Conservation (phyloP, 2,797 vertebrate species). For the Trachops cirrhosus region DNA sequence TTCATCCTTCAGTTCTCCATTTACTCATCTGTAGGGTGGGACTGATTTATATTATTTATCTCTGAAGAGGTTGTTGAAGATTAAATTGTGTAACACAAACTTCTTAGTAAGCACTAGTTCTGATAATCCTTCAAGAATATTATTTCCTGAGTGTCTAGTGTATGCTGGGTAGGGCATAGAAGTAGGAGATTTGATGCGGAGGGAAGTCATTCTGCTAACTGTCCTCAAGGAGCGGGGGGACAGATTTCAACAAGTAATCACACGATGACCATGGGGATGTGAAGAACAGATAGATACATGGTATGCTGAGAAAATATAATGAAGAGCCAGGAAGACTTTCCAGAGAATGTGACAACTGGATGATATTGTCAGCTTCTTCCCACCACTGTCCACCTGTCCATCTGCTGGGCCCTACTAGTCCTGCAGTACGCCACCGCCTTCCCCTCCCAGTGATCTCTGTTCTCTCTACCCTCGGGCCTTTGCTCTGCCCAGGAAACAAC, state of each 20-base stretch:
- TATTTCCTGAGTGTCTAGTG: neutral
- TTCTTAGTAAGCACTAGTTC: neutral
- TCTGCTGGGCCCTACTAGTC: neutral
- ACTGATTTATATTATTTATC: neutral
- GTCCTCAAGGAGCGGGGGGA: neutral
- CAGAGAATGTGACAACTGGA: neutral
- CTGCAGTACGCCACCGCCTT: neutral
- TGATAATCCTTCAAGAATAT: neutral
- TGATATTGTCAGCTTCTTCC: neutral
- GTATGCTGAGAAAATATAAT: neutral
- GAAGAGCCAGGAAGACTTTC: neutral
- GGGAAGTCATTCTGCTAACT: neutral
- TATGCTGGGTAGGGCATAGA: neutral
- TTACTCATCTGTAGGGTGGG: neutral
- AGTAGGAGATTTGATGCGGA: neutral
- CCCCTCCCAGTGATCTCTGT: neutral
- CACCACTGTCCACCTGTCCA: too few species aligned
- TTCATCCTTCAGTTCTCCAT: neutral
- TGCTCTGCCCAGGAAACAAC: neutral
- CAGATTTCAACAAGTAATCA: neutral
- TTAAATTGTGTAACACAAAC: neutral
- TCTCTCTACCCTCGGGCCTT: neutral
- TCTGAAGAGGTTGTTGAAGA: neutral
- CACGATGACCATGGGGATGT: fast-evolving
- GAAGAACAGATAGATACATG: neutral